These are phyloP conservation scores for Lutraria rhynchaena DNA, from an alignment of 1,140 invertebrate genomes.

Conservation along the genomic window DNA sequence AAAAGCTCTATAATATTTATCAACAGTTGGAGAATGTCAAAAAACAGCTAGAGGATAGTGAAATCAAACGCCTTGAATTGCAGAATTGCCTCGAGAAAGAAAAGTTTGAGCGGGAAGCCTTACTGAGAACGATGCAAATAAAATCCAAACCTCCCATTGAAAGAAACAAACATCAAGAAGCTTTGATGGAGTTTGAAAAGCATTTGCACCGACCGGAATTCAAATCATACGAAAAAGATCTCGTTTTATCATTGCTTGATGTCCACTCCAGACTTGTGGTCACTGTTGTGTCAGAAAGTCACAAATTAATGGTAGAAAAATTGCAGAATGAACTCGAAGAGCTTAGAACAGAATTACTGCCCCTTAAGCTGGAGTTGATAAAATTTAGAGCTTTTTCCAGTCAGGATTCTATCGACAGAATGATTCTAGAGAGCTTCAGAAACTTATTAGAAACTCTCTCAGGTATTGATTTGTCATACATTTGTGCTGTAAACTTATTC, in stretches of 20 bases:
- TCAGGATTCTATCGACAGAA: not conserved
- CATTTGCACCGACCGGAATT: not conserved
- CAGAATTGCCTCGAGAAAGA: not conserved
- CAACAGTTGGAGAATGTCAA: not conserved
- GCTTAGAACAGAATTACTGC: not conserved
- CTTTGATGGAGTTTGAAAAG: not conserved
- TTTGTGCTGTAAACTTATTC: too few species aligned
- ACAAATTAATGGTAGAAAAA: not conserved
- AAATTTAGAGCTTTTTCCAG: not conserved
- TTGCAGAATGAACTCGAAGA: not conserved
- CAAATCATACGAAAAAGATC: not conserved
- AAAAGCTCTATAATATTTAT: not conserved
- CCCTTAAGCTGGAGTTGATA: not conserved
- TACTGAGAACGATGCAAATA: not conserved
- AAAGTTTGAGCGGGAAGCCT: not conserved
- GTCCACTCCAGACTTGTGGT: not conserved
- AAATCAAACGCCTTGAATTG: not conserved
- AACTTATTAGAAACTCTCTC: not conserved
- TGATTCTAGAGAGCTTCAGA: not conserved
- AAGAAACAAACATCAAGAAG: not conserved
- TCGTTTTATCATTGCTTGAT: not conserved
- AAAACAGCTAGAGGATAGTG: not conserved
- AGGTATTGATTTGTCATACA: too few species aligned
- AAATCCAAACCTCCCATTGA: not conserved
- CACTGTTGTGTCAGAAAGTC: not conserved